phyloP scores from a whole-genome alignment of 2,888 invertebrate species.

The Drosophila formosana region DNA sequence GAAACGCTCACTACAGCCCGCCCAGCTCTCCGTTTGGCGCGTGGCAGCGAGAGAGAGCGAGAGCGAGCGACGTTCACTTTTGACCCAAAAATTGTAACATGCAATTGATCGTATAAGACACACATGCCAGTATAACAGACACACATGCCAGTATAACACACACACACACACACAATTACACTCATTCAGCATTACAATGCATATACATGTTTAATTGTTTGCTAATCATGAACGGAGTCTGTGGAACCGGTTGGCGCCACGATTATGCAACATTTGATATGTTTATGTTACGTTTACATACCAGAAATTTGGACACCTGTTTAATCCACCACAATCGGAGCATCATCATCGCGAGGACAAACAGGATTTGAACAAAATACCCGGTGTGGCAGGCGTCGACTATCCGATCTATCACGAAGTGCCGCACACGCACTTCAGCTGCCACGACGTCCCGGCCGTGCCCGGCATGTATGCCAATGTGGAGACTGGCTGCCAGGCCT shows the following conservation, averaged over 20 bases:
- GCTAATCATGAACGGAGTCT: constrained; percentile 60
- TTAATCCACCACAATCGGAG: constrained; percentile 76
- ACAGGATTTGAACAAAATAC: constrained; percentile 93
- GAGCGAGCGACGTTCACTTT: constrained; percentile 81
- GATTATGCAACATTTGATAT: constrained; percentile 61
- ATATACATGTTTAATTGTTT: constrained; percentile 62
- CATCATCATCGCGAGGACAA: constrained; percentile 75
- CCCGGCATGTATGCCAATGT: constrained; percentile 97
- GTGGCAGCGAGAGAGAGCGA: constrained; percentile 22
- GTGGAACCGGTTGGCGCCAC: constrained; percentile 64
- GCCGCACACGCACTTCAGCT: constrained; percentile 92
- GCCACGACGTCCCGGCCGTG: constrained; percentile 90
- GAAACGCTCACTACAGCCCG: constrained; percentile 30
- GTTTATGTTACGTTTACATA: constrained; percentile 23
- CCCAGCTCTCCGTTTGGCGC: constrained; percentile 36
- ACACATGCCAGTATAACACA: neutral
- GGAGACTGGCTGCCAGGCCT: constrained; percentile 95
- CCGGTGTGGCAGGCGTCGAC: constrained; percentile 92
- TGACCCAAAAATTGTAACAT: constrained; percentile 84
- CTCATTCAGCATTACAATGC: neutral
- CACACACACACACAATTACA: constrained; percentile 2
- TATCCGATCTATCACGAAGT: constrained; percentile 92
- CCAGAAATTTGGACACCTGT: constrained; percentile 83
- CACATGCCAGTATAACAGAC: neutral
- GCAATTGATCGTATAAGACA: constrained; percentile 53